These are phyloP conservation scores for Actinostola sp. DNA, from an alignment of 92 coral and sea anemone genomes.

Conservation along the genomic window DNA sequence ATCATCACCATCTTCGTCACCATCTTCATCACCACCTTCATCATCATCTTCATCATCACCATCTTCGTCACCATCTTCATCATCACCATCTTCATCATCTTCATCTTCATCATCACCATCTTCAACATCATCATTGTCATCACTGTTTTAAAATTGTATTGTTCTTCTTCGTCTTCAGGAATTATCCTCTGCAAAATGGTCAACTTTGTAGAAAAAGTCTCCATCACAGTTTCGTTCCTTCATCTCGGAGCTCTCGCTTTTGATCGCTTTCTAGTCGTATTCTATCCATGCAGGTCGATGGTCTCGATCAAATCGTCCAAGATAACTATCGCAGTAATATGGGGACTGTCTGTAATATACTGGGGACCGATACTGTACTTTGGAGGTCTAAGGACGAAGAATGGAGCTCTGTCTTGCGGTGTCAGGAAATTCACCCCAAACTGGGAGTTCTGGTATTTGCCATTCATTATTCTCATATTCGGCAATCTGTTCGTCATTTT, in stretches of 20 bases:
- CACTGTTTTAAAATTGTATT: too few species aligned
- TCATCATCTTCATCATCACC: too few species aligned
- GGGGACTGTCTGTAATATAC: slow-evolving; percentile 15
- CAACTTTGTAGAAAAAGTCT: slow-evolving; percentile 42
- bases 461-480: slow-evolving; percentile 22
- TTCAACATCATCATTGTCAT: too few species aligned
- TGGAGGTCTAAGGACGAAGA: slow-evolving; percentile 12
- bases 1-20: too few species aligned
- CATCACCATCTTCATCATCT: too few species aligned
- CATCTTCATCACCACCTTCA: too few species aligned
- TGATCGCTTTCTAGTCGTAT: slow-evolving; percentile 41
- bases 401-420: slow-evolving; percentile 6
- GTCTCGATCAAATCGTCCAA: slow-evolving; percentile 33
- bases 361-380: slow-evolving; percentile 41
- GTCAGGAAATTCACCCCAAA: slow-evolving; percentile 29
- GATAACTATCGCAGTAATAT: slow-evolving; percentile 29
- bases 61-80: too few species aligned
- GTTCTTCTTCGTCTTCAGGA: slow-evolving; percentile 14
- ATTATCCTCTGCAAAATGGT: slow-evolving; percentile 31
- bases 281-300: slow-evolving; percentile 38
- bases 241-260: slow-evolving; percentile 35
- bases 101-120: too few species aligned
- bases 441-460: slow-evolving; percentile 35
- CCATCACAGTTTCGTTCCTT: slow-evolving; percentile 38
- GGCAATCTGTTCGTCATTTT: slow-evolving; percentile 20